Evolutionary conservation across 2,113 vertebrate genomes (phyloP).

Genomic region (Nycticebus coucang): DNA sequence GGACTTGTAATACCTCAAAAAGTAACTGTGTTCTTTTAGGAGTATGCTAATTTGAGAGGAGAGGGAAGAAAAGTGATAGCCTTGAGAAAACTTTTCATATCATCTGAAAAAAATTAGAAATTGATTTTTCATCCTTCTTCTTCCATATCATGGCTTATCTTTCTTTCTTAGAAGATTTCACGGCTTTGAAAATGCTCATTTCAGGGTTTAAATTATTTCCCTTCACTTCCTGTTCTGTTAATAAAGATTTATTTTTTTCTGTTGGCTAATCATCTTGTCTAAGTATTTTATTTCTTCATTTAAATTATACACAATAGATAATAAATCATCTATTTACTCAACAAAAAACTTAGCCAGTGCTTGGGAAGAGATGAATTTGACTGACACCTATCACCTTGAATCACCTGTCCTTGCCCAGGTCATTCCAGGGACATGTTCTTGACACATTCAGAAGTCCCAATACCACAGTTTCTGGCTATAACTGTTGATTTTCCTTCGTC

Average conservation of each 20-base stretch:
- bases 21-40: not conserved
- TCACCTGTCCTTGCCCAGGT: not conserved
- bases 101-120: not conserved
- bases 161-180: not conserved
- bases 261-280: not conserved
- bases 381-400: not conserved
- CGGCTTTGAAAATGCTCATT: not conserved
- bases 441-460: not conserved
- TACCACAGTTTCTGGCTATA: not conserved
- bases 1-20: not conserved
- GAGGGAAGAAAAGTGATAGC: not conserved
- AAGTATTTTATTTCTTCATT: slow-evolving; percentile 24
- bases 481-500: not conserved
- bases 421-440: not conserved
- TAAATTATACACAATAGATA: not conserved
- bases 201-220: slow-evolving; percentile 39
- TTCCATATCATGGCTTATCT: not conserved
- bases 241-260: slow-evolving; percentile 8
- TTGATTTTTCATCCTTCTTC: not conserved
- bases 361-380: not conserved
- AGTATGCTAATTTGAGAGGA: not conserved
- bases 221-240: slow-evolving; percentile 12
- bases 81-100: slow-evolving; percentile 14
- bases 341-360: not conserved
- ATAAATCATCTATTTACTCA: not conserved